These are phyloP conservation scores for Pseudorhiza aurosa DNA, from an alignment of 30 jellyfish, hydroid and myxozoan species.

Conservation along the genomic window DNA sequence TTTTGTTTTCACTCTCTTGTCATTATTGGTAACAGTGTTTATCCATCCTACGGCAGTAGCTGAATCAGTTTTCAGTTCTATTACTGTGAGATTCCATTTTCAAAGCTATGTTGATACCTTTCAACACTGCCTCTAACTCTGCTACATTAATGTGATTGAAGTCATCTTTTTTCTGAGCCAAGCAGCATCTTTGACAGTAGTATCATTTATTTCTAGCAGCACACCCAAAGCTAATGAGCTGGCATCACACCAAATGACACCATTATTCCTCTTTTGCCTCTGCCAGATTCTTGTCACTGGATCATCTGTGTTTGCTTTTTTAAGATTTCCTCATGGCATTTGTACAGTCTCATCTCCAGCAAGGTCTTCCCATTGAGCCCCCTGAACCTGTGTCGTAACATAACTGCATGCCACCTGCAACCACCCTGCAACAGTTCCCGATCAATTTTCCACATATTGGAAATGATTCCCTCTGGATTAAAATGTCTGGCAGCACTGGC, in stretches of 20 bases:
- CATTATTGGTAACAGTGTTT: neutral
- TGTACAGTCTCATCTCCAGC: neutral
- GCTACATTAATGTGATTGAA: neutral
- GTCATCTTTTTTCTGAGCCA: neutral
- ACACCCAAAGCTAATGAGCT: neutral
- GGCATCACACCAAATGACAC: neutral
- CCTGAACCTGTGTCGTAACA: neutral
- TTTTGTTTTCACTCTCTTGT: neutral
- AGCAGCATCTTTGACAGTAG: neutral
- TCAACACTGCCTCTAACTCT: neutral
- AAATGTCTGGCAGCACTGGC: neutral
- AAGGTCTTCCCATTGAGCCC: neutral
- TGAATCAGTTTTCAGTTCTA: no score
- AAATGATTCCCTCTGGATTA: neutral
- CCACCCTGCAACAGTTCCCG: constrained; percentile 31
- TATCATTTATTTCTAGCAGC: neutral
- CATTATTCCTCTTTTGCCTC: no score
- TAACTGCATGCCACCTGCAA: constrained; percentile 13
- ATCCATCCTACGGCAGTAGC: neutral
- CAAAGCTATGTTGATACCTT: constrained; percentile 14
- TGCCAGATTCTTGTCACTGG: no score
- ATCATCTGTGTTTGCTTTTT: no score
- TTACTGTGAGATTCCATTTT: neutral
- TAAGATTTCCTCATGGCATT: neutral
- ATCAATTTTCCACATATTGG: constrained; percentile 11